Base-by-base conservation (phyloP, 2,797 vertebrate genomes). In the Paedocypris micromegethes region DNA sequence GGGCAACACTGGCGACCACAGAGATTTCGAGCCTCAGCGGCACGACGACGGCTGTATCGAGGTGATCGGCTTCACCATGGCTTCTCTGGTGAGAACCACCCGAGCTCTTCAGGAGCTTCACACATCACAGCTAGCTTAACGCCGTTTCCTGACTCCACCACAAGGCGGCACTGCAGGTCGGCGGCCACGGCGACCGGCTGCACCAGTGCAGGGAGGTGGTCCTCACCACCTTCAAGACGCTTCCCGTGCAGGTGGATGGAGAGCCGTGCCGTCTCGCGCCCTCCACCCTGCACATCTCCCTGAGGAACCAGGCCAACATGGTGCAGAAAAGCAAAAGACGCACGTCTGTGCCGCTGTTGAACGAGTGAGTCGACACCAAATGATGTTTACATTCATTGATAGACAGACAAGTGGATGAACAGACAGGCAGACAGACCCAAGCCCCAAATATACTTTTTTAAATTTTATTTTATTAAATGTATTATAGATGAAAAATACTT, bases 241-340 rank as follows among this genome's bases (percentile, higher is more conserved):
- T 97, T 63, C 96, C 96, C 72, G 96, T 99, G 86, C 83, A 98
- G 91, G 96, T 99, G 81, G 96, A 98, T 0, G 96, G 96, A 0
- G 96, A 99, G 74, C 96, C 96, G 0, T 99, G 96, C 7, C 88
- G 95, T 2, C 46, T 99, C 80, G 92, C 95, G 45, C 94, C 96
- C 0, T 97, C 95, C 0, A 94, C 96, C 41, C 93, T 99, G 51
- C 91, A 88, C 0, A 98, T 99, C 81, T 96, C 93, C 44, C 82
- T 98, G 6, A 90, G 95, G 82, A 99, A 97, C 81, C 96, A 99
- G 86, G 96, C 96, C 88, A 98, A 97, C 85, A 98, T 99, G 96
- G 94, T 99, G 68, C 96, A 99, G 92, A 99, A 99, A 64, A 91
- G 89, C 89, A 93, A 93, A 85, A 87, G 92, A 78, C 91, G 92